Percentiles rank a stretch among this genome's conserved stretches.
phyloP scores from a whole-genome alignment of 2,797 vertebrate genomes.

The Alosa sapidissima region DNA sequence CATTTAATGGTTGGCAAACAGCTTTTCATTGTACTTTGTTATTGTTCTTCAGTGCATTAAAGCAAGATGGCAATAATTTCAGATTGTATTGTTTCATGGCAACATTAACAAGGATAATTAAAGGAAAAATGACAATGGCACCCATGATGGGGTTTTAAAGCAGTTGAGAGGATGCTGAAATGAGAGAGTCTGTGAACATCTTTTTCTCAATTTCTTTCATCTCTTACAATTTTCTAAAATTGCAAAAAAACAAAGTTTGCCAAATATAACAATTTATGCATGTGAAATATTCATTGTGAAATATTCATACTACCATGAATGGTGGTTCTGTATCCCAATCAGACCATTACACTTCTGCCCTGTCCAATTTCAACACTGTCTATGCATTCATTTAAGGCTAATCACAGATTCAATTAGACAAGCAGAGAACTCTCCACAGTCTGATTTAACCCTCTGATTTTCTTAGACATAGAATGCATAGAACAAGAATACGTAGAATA shows the following conservation, averaged over 20 bases:
- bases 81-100: neutral
- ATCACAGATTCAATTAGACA: neutral
- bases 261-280: neutral
- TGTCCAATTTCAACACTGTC: constrained; percentile 11
- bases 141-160: neutral
- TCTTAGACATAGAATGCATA: too few relatives aligned
- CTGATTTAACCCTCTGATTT: constrained; percentile 35
- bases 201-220: too few relatives aligned
- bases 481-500: constrained; percentile 25
- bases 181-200: too few relatives aligned
- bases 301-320: neutral
- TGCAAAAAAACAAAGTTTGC: too few relatives aligned
- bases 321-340: neutral
- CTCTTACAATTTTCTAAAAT: too few relatives aligned
- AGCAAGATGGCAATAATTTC: neutral
- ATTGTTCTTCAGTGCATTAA: neutral
- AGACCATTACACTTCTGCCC: neutral
- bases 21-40: neutral
- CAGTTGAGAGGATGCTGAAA: too few relatives aligned
- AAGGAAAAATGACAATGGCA: neutral
- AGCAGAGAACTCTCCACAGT: neutral
- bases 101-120: neutral
- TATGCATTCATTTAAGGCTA: neutral
- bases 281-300: neutral
- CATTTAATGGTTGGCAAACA: constrained; percentile 12